These are phyloP conservation scores for Bubo bubo DNA, from an alignment of 2,113 vertebrate species.

Conservation along the genomic window DNA sequence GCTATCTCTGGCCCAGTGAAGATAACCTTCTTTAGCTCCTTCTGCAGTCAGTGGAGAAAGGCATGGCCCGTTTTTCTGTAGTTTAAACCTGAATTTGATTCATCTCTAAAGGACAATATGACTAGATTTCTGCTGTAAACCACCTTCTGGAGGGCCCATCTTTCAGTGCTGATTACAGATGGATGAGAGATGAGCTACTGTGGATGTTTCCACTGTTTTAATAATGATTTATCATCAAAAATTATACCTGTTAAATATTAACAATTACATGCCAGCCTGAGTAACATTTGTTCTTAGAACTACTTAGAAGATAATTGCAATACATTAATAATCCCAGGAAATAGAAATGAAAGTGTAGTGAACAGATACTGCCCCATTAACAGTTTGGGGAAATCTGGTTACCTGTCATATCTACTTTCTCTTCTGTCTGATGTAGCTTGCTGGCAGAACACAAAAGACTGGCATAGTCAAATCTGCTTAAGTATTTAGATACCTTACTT, in stretches of 20 bases:
- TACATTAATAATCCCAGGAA: neutral
- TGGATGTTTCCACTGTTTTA: neutral
- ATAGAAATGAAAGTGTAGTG: neutral
- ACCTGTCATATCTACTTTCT: neutral
- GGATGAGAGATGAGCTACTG: neutral
- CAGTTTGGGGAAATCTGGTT: neutral
- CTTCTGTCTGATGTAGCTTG: neutral
- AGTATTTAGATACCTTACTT: neutral
- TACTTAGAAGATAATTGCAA: neutral
- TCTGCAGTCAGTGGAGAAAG: neutral
- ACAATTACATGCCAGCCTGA: neutral
- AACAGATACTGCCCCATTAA: neutral
- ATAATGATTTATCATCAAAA: neutral
- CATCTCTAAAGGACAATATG: neutral
- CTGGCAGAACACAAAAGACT: neutral
- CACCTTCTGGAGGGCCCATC: neutral
- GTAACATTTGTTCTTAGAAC: neutral
- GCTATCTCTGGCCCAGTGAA: neutral
- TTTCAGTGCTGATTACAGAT: neutral
- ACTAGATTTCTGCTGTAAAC: neutral
- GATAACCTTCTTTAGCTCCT: neutral
- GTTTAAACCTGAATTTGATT: neutral
- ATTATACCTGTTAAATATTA: neutral
- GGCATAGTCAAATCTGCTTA: neutral
- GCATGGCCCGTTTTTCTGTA: neutral